phyloP scores from a whole-genome alignment of 2,113 vertebrate species.

The Polypterus bichir region DNA sequence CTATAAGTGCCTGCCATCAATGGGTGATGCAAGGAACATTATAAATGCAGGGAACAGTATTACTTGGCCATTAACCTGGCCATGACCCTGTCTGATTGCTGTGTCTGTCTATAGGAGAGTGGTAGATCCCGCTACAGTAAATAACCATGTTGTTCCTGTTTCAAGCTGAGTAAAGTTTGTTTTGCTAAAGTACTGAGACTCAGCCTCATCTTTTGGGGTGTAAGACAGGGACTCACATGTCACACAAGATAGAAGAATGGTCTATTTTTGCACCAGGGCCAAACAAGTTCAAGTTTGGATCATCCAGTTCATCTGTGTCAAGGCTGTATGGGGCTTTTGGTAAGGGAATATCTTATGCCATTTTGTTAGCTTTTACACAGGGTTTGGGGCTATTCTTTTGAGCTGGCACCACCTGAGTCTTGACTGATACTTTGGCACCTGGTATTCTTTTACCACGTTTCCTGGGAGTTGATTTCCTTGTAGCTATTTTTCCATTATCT shows the following conservation, averaged over 20 bases:
- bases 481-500: constrained; percentile 33
- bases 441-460: constrained; percentile 46
- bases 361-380: constrained; percentile 8
- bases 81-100: no score
- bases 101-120: no score
- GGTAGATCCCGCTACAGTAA: no score
- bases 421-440: constrained; percentile 35
- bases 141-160: no score
- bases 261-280: constrained; percentile 35
- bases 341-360: constrained; percentile 19
- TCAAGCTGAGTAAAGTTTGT: no score
- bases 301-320: constrained; percentile 51
- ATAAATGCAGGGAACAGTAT: no score
- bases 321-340: constrained; percentile 41
- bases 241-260: constrained; percentile 29
- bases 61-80: no score
- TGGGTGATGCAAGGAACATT: no score
- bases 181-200: no score
- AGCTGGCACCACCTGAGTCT: constrained; percentile 16
- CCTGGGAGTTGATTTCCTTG: constrained; percentile 44
- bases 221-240: no score
- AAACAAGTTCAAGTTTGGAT: constrained; percentile 58
- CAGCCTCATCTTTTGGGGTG: no score
- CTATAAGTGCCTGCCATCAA: no score
- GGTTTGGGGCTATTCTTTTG: constrained; percentile 12